Evolutionary conservation across 2,113 vertebrate genomes (phyloP).

Genomic region (Asarcornis scutulata): DNA sequence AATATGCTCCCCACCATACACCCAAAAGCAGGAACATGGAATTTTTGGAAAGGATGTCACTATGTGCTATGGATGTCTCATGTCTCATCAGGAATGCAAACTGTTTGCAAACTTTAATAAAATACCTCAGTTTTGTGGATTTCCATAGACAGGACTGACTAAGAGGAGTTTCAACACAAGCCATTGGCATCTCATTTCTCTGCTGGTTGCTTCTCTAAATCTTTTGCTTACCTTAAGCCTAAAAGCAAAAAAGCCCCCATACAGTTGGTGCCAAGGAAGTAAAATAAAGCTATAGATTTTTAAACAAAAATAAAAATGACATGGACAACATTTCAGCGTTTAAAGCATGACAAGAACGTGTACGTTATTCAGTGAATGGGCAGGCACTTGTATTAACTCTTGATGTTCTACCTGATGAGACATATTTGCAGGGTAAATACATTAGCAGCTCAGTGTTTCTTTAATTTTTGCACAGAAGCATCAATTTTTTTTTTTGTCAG

Average conservation of each 20-base stretch:
- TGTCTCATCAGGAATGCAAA: not conserved
- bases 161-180: not conserved
- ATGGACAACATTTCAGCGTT: not conserved
- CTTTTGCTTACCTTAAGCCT: not conserved
- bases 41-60: not conserved
- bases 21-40: not conserved
- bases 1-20: not conserved
- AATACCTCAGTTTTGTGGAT: not conserved
- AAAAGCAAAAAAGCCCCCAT: not conserved
- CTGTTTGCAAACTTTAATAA: not conserved
- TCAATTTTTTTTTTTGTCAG: conserved; percentile 53
- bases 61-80: not conserved
- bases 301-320: conserved; percentile 26
- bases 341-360: not conserved
- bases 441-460: conserved; percentile 24
- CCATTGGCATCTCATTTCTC: not conserved
- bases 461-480: conserved; percentile 49
- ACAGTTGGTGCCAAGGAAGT: not conserved
- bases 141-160: not conserved
- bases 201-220: not conserved
- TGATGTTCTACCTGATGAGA: not conserved
- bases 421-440: conserved; percentile 12
- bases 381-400: conserved; percentile 17
- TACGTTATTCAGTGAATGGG: not conserved
- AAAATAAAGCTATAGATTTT: conserved; percentile 41